phyloP scores from a whole-genome alignment of 23 tunicate species.

The Halocynthia aurantium region DNA sequence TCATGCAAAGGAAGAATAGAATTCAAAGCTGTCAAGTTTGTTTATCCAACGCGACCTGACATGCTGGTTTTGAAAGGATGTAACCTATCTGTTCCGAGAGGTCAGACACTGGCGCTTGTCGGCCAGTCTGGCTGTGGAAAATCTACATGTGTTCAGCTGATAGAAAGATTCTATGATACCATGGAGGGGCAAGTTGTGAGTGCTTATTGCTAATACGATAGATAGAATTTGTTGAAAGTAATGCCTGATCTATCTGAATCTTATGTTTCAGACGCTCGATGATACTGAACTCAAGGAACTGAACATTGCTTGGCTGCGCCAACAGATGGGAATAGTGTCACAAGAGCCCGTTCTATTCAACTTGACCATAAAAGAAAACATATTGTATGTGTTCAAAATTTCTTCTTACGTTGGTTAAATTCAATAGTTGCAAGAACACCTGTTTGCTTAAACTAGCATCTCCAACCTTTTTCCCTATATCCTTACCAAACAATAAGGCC shows the following conservation, averaged over 20 bases:
- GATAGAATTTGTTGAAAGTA: too few relatives aligned
- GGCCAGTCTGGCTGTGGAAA: constrained; percentile 97
- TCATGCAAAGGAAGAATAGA: constrained; percentile 58
- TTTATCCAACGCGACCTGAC: constrained; percentile 84
- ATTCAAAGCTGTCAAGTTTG: constrained; percentile 43
- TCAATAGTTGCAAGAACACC: too few relatives aligned
- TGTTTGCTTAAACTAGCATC: too few relatives aligned
- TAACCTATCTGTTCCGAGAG: constrained; percentile 47
- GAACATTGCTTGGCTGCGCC: constrained; percentile 53
- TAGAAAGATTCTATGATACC: constrained; percentile 82
- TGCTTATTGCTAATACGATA: neutral
- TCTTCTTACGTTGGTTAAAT: too few relatives aligned
- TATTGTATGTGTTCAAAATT: constrained; percentile 14
- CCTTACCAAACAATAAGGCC: too few relatives aligned
- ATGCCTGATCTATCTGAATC: neutral
- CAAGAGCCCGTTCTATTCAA: constrained; percentile 57
- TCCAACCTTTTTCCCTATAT: too few relatives aligned
- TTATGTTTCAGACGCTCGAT: constrained; percentile 25
- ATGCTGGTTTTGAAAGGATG: constrained; percentile 52
- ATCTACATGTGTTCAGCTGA: constrained; percentile 72
- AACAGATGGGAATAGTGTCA: constrained; percentile 63
- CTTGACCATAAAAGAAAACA: constrained; percentile 39
- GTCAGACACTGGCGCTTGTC: constrained; percentile 84
- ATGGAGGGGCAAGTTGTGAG: constrained; percentile 65
- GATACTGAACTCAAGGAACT: constrained; percentile 18